Evolutionary conservation across 30 jellyfish, hydroid and myxozoan genomes (phyloP), one percentile per base, ranked within the genome.

Genomic region (Chironex yamaguchii): DNA sequence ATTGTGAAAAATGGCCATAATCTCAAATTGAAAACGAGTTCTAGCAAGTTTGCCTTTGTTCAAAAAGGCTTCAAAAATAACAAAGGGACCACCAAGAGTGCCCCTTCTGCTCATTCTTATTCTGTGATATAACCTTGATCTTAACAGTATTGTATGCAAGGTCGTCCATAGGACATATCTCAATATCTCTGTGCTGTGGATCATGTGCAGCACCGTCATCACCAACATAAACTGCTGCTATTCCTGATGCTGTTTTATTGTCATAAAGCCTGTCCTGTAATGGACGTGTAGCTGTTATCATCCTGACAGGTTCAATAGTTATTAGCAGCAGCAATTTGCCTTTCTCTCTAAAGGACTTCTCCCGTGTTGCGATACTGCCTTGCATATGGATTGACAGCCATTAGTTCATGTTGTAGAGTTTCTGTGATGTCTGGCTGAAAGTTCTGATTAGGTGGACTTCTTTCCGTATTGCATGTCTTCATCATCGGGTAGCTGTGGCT

Each of bases 301-400:
- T 42, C 24, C 83, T 21, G 27, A 77, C 89, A 21, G 86, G 87
- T 24, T 28, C 72, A 12, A 65, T 30, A 12, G 31, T 58, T 58
- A 20, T 77, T 28, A 12, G 72, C 87, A 14, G 84, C 87, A 4
- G 91, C 91, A 58, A n/a, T 13, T 32, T 62, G 29, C 33, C 74
- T 33, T 34, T 79, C 87, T 11, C 29, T 21, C 13, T 79, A 25
- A 32, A 79, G 87, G 21, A 79, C 32, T 68, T 69, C 53, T 35
- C 62, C 89, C 89, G 52, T 77, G 69, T 53, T 52, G 22, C 52
- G 26, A 64, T 34, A 50, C 66, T 71, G 89, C 21, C 9, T 3
- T 51, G 81, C 89, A 67, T 0, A 71, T 69, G 66, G 89, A 34
- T 72, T 71, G 2, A 68, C 71, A 33, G 52, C 72, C 68, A 65